phyloP scores from a whole-genome alignment of 2,888 invertebrate genomes.

The Nycteola revayana region DNA sequence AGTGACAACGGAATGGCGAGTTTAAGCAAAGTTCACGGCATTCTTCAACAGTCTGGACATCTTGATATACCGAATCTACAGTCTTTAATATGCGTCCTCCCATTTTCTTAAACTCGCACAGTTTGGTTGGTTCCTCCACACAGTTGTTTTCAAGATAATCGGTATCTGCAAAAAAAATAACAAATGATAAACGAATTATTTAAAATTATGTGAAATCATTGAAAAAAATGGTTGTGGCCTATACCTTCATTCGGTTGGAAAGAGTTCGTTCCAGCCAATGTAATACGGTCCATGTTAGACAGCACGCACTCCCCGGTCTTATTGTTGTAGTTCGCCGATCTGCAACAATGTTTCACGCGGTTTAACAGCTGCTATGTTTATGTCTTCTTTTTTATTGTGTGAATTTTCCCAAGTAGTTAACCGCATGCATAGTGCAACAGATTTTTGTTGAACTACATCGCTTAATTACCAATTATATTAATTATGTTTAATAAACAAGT shows the following conservation, averaged over 20 bases:
- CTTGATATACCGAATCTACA: constrained; percentile 96
- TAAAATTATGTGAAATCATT: constrained; percentile 9
- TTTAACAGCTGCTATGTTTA: constrained; percentile 53
- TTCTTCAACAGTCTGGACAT: constrained; percentile 92
- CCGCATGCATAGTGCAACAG: constrained; percentile 30
- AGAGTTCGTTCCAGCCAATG: constrained; percentile 90
- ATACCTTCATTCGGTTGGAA: constrained; percentile 86
- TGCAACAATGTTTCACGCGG: constrained; percentile 77
- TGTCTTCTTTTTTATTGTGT: constrained; percentile 56
- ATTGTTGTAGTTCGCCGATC: constrained; percentile 95
- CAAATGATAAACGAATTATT: background rate
- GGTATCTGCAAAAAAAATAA: constrained; percentile 57
- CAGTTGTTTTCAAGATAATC: constrained; percentile 97
- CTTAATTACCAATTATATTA: constrained; percentile 37
- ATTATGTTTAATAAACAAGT: too few relatives aligned
- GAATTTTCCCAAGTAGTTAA: constrained; percentile 67
- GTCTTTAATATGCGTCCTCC: constrained; percentile 94
- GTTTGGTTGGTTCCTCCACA: constrained; percentile 95
- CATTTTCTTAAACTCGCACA: constrained; percentile 96
- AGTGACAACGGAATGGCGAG: constrained; percentile 94
- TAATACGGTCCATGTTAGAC: constrained; percentile 95
- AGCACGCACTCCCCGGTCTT: constrained; percentile 92
- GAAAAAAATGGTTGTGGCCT: constrained; percentile 22
- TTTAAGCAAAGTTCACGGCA: constrained; percentile 94
- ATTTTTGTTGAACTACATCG: constrained; percentile 40